Base-by-base conservation (phyloP, 2,797 vertebrate species). In the Furcifer pardalis region DNA sequence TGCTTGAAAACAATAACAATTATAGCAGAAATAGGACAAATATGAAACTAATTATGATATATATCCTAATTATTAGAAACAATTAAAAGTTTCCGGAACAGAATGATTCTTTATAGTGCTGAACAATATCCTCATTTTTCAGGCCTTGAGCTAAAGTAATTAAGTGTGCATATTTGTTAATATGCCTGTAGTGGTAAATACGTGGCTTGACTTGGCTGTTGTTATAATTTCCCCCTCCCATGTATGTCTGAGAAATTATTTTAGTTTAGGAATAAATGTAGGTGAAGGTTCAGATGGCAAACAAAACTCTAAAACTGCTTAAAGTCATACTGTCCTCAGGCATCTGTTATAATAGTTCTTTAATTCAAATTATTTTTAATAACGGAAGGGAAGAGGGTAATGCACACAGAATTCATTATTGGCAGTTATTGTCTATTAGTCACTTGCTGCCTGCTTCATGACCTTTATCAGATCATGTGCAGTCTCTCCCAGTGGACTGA, bases 81-180 rank as follows among this genome's bases (percentile, higher is more conserved):
- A 72, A 79, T 62, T 85, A 52, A 75, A n/a, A 3, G 27, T 77
- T 79, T 60, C 69, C 19, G 68, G 15, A 77, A 6, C 2, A 60
- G n/a, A 78, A 66, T 13, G 15, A 23, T 86, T 52, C 72, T 30
- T 30, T 35, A 63, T 2, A 77, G 23, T 0, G 1, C 0, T 2
- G 30, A 23, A 44, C 85, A 13, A 0, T 52, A 46, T 1, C 8
- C 40, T 85, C 42, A 19, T 84, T 92, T 89, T 83, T 82, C 65
- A 76, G 27, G 15, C 52, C 1, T 40, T 76, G 84, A 52, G 49
- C 65, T 52, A 25, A 84, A 25, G 62, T 89, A 0, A 88, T 90
- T 84, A 71, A 86, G 0, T 46, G n/a, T 74, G 84, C 4, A 80
- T 17, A 79, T 76, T 84, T 85, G 66, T 81, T 85, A 84, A 86